Conservation (phyloP, 2,113 vertebrate species). For the Ictalurus furcatus region DNA sequence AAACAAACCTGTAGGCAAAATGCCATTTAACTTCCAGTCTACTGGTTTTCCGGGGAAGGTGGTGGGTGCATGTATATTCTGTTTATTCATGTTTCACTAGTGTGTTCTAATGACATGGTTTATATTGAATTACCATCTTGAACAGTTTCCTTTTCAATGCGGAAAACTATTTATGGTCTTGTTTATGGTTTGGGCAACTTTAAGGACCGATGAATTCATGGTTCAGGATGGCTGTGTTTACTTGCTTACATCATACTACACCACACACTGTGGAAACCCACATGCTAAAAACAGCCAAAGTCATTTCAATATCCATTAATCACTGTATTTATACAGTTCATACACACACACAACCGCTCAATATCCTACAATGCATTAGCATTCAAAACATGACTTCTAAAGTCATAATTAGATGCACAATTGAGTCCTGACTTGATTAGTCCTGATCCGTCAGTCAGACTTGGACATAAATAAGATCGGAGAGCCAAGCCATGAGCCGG, state of each 20-base stretch:
- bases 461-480: conserved; percentile 15
- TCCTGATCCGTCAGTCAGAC: not conserved
- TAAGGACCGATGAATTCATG: not conserved
- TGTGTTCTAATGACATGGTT: not conserved
- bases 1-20: not conserved
- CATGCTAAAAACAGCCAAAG: conserved; percentile 13
- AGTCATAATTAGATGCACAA: conserved; percentile 24
- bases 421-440: conserved; percentile 2
- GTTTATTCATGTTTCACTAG: not conserved
- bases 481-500: not conserved
- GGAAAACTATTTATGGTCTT: not conserved
- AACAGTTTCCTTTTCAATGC: not conserved
- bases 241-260: not conserved
- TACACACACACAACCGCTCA: not conserved
- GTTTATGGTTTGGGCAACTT: not conserved
- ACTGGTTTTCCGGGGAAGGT: not conserved
- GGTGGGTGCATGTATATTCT: not conserved
- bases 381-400: not conserved
- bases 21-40: not conserved
- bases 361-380: conserved; percentile 17
- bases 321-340: not conserved
- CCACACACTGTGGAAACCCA: not conserved
- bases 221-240: not conserved
- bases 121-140: not conserved
- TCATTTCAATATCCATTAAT: not conserved